Conservation (phyloP, 2,888 invertebrate species). For the Biston betularia region DNA sequence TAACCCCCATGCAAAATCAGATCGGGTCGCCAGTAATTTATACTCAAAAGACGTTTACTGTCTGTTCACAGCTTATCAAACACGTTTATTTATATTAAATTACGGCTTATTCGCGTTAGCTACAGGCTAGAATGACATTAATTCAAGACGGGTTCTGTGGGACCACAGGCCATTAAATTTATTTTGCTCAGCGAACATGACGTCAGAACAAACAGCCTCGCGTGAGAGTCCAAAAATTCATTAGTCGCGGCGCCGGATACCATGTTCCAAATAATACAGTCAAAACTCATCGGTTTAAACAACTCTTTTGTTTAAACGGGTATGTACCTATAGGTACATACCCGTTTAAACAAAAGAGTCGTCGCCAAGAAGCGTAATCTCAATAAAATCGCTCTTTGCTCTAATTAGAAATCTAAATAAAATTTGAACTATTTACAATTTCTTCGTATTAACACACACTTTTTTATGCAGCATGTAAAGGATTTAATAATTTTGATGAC, state of each 20-base stretch:
- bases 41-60: neutral
- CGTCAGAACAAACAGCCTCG: slow-evolving; percentile 60
- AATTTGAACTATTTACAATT: neutral
- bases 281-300: slow-evolving; percentile 22
- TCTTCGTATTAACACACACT: too few relatives aligned
- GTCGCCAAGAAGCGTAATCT: slow-evolving; percentile 37
- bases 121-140: slow-evolving; percentile 46
- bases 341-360: slow-evolving; percentile 18
- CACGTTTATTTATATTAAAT: slow-evolving; percentile 32
- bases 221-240: slow-evolving; percentile 57
- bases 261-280: slow-evolving; percentile 42
- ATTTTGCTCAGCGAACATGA: slow-evolving; percentile 55
- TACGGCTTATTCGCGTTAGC: slow-evolving; percentile 41
- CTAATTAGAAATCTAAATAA: neutral
- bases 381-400: slow-evolving; percentile 38
- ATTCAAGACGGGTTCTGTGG: slow-evolving; percentile 52
- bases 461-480: too few relatives aligned
- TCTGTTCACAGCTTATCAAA: slow-evolving; percentile 22
- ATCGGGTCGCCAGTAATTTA: neutral
- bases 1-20: too few relatives aligned
- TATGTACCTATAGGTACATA: too few relatives aligned
- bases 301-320: too few relatives aligned
- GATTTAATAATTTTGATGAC: too few relatives aligned
- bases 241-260: slow-evolving; percentile 48
- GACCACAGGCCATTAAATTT: slow-evolving; percentile 47